Conservation (phyloP, 2,888 invertebrate species). For the Meghimatium bilineatum region DNA sequence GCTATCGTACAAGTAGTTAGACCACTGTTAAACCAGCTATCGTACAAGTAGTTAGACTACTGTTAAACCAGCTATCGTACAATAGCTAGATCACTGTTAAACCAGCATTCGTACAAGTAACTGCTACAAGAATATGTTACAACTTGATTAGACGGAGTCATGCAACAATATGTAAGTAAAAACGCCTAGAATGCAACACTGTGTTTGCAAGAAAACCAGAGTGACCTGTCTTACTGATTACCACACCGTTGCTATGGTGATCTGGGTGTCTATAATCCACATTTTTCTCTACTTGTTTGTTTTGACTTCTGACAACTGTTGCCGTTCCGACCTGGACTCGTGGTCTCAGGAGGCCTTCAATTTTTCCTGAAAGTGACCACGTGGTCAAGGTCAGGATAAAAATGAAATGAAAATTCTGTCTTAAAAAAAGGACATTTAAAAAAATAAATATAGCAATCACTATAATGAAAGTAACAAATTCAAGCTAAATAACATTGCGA, state of each 20-base stretch:
- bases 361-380: conserved; percentile 38
- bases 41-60: too few relatives aligned
- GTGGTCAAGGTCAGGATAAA: not conserved
- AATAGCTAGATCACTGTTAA: too few relatives aligned
- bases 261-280: not conserved
- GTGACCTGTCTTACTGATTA: conserved; percentile 24
- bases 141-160: not conserved
- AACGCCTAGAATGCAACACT: not conserved
- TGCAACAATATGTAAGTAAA: conserved; percentile 2
- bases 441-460: too few relatives aligned
- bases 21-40: too few relatives aligned
- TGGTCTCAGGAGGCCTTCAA: conserved; percentile 4
- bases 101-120: not conserved
- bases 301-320: conserved; percentile 17
- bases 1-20: too few relatives aligned
- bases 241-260: conserved; percentile 34
- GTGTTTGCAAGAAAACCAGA: not conserved
- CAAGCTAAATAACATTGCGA: too few relatives aligned
- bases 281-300: conserved; percentile 17
- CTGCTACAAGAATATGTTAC: not conserved
- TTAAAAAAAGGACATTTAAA: not conserved
- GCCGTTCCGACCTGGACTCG: conserved; percentile 19
- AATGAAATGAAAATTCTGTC: too few relatives aligned
- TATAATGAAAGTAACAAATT: too few relatives aligned
- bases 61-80: too few relatives aligned